Conservation (phyloP, 2,888 invertebrate species). For the Ectemnius lituratus region DNA sequence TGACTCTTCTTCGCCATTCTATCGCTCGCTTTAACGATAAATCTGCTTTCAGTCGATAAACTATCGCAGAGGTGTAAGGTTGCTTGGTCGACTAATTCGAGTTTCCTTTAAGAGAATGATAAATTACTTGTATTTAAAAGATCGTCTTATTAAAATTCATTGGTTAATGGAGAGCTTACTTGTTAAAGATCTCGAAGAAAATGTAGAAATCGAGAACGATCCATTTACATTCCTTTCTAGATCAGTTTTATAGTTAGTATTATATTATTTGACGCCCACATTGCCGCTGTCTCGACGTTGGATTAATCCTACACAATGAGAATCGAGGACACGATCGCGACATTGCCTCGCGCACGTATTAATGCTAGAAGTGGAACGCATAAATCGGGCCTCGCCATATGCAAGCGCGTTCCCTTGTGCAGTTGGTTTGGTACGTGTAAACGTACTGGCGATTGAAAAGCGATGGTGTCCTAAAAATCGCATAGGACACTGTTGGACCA, state of each 20-base stretch:
- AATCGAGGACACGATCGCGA: constrained; percentile 3
- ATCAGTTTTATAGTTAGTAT: too few species aligned
- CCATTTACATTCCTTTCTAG: too few species aligned
- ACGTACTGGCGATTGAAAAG: constrained; percentile 8
- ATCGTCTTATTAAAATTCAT: too few species aligned
- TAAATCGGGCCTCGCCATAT: not conserved
- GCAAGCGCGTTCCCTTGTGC: not conserved
- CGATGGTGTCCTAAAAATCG: constrained; percentile 1
- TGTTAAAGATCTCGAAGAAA: too few species aligned
- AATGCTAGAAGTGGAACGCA: constrained; percentile 4
- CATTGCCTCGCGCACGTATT: not conserved
- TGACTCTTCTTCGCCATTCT: too few species aligned
- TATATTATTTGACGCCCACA: too few species aligned
- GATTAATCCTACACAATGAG: too few species aligned
- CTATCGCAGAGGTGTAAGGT: not conserved
- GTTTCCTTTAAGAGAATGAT: not conserved
- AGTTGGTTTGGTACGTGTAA: not conserved
- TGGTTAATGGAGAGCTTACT: too few species aligned
- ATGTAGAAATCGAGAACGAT: too few species aligned
- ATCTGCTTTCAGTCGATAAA: not conserved
- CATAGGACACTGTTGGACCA: not conserved
- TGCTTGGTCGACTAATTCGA: not conserved
- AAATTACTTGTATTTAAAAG: not conserved
- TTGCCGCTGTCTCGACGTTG: too few species aligned
- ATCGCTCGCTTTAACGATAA: not conserved